Conservation (phyloP, 2,113 vertebrate species). For the Cheirogaleus medius region DNA sequence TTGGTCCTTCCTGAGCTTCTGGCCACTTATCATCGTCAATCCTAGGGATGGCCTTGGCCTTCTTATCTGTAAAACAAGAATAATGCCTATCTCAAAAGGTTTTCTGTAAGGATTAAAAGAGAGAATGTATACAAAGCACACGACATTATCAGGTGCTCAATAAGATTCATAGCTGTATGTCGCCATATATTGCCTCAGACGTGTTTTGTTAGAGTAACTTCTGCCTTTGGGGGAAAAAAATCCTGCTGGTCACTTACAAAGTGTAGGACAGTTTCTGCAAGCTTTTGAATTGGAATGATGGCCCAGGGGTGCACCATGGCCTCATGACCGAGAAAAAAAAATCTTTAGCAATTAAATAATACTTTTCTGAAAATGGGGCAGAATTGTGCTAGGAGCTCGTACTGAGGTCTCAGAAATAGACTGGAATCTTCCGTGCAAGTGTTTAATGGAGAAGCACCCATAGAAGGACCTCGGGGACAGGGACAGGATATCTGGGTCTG, state of each 20-base stretch:
- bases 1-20: not conserved
- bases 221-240: not conserved
- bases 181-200: not conserved
- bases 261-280: not conserved
- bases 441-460: not conserved
- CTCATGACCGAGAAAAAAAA: not conserved
- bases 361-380: not conserved
- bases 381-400: not conserved
- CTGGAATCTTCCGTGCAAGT: not conserved
- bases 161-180: not conserved
- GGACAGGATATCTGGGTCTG: not conserved
- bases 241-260: not conserved
- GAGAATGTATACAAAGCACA: not conserved
- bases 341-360: not conserved
- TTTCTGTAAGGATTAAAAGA: not conserved
- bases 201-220: not conserved
- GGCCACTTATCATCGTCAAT: not conserved
- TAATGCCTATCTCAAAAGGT: not conserved
- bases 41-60: not conserved
- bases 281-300: not conserved
- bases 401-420: not conserved
- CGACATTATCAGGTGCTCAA: not conserved
- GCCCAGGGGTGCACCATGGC: not conserved
- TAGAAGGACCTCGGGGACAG: not conserved
- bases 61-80: not conserved